These are phyloP conservation scores for Drosophila miranda DNA, from an alignment of 1,140 invertebrate genomes.

Conservation along the genomic window DNA sequence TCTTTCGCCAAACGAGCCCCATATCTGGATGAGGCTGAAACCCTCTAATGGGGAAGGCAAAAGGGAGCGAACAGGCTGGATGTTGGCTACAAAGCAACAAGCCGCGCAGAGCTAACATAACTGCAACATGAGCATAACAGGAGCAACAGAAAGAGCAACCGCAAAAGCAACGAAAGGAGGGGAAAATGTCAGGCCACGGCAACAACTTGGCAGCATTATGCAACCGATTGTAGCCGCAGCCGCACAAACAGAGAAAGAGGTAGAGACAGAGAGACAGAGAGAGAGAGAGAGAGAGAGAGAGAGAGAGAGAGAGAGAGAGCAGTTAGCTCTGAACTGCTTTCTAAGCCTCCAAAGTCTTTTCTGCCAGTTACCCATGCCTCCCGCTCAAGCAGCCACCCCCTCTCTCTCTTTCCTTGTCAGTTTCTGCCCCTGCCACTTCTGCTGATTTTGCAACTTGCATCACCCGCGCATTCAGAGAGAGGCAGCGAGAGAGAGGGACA, in stretches of 20 bases:
- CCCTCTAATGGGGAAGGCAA: conserved; percentile 36
- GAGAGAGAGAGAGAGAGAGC: neutral
- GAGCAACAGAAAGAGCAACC: conserved; percentile 17
- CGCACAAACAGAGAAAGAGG: conserved; percentile 36
- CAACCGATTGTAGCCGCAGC: conserved; percentile 64
- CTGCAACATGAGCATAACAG: conserved; percentile 70
- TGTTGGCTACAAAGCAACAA: conserved; percentile 61
- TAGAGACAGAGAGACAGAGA: conserved; percentile 26
- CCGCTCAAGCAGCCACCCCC: too few species aligned
- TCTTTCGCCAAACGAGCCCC: too few species aligned
- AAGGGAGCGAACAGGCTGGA: conserved; percentile 53
- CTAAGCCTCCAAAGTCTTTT: conserved; percentile 57
- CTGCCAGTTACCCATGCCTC: conserved; percentile 12
- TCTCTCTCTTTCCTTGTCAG: neutral
- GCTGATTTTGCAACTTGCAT: conserved; percentile 44
- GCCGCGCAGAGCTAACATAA: conserved; percentile 71
- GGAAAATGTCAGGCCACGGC: conserved; percentile 61
- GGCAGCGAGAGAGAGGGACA: neutral
- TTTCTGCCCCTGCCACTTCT: conserved; percentile 3
- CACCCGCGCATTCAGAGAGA: conserved; percentile 18
- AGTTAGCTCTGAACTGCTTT: conserved; percentile 51
- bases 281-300: too few species aligned
- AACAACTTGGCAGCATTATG: conserved; percentile 64
- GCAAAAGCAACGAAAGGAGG: conserved; percentile 20
- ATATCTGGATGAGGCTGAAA: neutral